Evolutionary conservation across 2,888 invertebrate species (phyloP).

Genomic region (Mongoloraphidia duomilia): DNA sequence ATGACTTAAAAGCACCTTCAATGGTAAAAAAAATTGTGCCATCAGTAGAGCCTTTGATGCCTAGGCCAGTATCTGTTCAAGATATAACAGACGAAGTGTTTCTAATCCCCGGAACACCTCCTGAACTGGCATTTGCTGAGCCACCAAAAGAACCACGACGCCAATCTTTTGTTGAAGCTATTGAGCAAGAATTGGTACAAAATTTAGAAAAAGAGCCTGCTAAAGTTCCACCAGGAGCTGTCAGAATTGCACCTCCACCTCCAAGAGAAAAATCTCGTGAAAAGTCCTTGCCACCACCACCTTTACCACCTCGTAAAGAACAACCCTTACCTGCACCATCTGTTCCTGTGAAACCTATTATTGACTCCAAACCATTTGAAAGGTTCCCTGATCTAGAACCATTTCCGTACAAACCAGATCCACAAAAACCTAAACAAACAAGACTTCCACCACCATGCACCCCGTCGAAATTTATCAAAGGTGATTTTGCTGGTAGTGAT

Average conservation of each 20-base stretch:
- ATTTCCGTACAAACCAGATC: constrained; percentile 33
- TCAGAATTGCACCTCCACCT: constrained; percentile 38
- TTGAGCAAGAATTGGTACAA: constrained; percentile 40
- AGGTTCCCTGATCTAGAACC: constrained; percentile 33
- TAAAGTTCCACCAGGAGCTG: constrained; percentile 37
- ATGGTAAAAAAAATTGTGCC: constrained; percentile 31
- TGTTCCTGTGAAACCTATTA: constrained; percentile 24
- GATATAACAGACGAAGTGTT: constrained; percentile 34
- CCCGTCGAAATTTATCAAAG: constrained; percentile 41
- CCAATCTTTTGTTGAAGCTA: constrained; percentile 40
- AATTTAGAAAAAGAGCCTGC: constrained; percentile 35
- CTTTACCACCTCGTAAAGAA: constrained; percentile 26
- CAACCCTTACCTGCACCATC: constrained; percentile 29
- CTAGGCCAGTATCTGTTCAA: constrained; percentile 28
- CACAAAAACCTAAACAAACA: constrained; percentile 27
- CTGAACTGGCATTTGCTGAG: constrained; percentile 49
- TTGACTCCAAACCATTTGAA: constrained; percentile 26
- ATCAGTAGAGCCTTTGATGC: constrained; percentile 16
- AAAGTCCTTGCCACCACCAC: constrained; percentile 27
- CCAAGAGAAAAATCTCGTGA: constrained; percentile 16
- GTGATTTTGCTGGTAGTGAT: constrained; percentile 45
- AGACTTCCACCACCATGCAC: constrained; percentile 37
- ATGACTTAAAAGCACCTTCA: constrained; percentile 33
- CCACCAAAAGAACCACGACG: constrained; percentile 31
- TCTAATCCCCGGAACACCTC: constrained; percentile 51